phyloP scores from a whole-genome alignment of 2,113 vertebrate species.

The Myiopsitta monachus region DNA sequence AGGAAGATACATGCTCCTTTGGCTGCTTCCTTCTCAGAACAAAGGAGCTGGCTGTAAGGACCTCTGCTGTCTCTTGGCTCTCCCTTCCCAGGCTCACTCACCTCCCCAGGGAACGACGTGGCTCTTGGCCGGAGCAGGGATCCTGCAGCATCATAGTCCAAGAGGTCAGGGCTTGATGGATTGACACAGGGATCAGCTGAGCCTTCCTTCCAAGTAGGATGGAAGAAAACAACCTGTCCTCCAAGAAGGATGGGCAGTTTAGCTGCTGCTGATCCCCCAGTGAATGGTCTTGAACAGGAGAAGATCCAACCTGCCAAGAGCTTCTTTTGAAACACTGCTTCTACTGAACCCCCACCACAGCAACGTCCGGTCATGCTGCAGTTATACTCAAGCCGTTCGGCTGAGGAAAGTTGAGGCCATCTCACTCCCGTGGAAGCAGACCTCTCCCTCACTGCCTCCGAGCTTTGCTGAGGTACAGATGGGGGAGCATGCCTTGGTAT shows the following conservation, averaged over 20 bases:
- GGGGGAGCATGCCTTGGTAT: not conserved
- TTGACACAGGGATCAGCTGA: not conserved
- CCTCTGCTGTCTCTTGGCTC: not conserved
- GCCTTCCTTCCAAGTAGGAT: not conserved
- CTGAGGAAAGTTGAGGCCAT: not conserved
- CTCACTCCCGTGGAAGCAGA: not conserved
- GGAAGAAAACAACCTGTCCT: not conserved
- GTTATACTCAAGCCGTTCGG: not conserved
- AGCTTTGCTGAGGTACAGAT: not conserved
- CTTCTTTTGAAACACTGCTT: not conserved
- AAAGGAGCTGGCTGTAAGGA: not conserved
- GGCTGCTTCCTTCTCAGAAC: not conserved
- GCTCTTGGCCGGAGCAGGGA: not conserved
- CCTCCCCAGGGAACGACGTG: accelerated
- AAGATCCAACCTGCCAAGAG: not conserved
- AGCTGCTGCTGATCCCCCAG: not conserved
- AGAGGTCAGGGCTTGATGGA: not conserved
- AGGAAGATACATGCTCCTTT: not conserved
- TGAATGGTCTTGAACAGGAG: not conserved
- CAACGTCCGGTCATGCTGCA: accelerated
- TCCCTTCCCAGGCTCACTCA: not conserved
- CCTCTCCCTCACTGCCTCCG: not conserved
- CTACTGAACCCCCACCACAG: not conserved
- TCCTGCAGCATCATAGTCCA: not conserved
- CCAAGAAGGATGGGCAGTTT: not conserved